Evolutionary conservation across 2,113 vertebrate species (phyloP), one percentile per base, ranked within the genome.

Genomic region (Nansenia antarctica): DNA sequence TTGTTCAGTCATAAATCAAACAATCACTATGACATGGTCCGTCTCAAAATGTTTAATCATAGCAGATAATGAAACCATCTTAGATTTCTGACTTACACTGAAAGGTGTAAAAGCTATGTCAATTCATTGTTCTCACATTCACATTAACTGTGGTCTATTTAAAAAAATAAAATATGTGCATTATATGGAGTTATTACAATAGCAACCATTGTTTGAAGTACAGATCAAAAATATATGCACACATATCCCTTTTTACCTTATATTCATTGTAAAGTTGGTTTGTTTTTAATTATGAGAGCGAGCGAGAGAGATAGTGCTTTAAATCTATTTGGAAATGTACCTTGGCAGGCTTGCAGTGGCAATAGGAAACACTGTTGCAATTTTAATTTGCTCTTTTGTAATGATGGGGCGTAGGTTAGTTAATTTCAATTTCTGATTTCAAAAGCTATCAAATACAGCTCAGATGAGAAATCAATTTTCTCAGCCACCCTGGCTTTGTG

Each of bases 361-460:
- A 92, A 85, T 93, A 92, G 93, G 94, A 94, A 92, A 91, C 83
- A 86, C 92, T 84, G 90, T 90, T 92, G 94, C 94, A 93, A 94
- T 95, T 95, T 96, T 98, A 97, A 98, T 98, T 98, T 98, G 94
- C 94, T 98, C 95, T 96, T 96, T 98, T 98, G 95, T 98, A 96
- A 96, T 94, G 88, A 94, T 1, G 62, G 98, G 96, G 94, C 95
- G 94, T 93, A 97, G 98, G 98, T 99, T 98, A 98, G 96, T 98
- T 99, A 94, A 98, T 98, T 99, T 98, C 95, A 98, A 98, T 98
- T 98, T 98, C 96, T 95, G 95, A 98, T 98, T 99, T 99, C 96
- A 95, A 98, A 99, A 98, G 98, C 96, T 98, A 99, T 99, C 97
- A 98, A 99, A 98, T 96, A 98, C 94, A 92, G 94, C 96, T 97